Base-by-base conservation (phyloP, 1,140 invertebrate species). In the Megathymus violae region DNA sequence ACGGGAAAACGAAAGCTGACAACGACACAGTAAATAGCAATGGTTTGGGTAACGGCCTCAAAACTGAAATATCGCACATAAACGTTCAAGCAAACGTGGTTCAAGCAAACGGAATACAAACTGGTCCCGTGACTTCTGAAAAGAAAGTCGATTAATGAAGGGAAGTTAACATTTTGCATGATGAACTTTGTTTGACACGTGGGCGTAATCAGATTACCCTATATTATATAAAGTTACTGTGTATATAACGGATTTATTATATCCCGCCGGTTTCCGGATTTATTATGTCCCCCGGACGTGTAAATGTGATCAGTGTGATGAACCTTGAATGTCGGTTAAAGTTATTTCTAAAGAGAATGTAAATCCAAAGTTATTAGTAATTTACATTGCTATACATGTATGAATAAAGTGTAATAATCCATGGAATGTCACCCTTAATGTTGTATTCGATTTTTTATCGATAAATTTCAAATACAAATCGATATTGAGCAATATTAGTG, bases 61-160 rank as follows among this genome's bases (percentile, higher is more conserved):
- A 67, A 71, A 64, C 19, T 13, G 51, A 43, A 15, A 43, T 9
- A 14, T 7, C 52, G 14, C 43, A 17, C 22, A 4, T 43, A 48
- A 40, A 64, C 62, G 25, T n/a, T n/a, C n/a, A n/a, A n/a, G n/a
- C n/a, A n/a, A n/a, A n/a, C n/a, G n/a, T n/a, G n/a, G n/a, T n/a
- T n/a, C n/a, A n/a, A n/a, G n/a, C 47, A 11, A 58, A 62, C 3
- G 25, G 62, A 43, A 13, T 62, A n/a, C 25, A 44, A 15, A 44
- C 58, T 15, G 36, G 60, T 17, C 5, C 34, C 16, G 13, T 15
- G 43, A 44, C n/a, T 25, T 11, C 48, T 11, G 62, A 60, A 16
- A 70, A 67, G 25, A 71, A 71, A 52, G 47, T 64, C 9, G 56
- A 71, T 41, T 71, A 65, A 71, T 31, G 3, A 15, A 19, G 50